Evolutionary conservation across 1,140 invertebrate genomes (phyloP), one percentile per base, ranked within the genome.

Genomic region (Paramacrobiotus metropolitanus): DNA sequence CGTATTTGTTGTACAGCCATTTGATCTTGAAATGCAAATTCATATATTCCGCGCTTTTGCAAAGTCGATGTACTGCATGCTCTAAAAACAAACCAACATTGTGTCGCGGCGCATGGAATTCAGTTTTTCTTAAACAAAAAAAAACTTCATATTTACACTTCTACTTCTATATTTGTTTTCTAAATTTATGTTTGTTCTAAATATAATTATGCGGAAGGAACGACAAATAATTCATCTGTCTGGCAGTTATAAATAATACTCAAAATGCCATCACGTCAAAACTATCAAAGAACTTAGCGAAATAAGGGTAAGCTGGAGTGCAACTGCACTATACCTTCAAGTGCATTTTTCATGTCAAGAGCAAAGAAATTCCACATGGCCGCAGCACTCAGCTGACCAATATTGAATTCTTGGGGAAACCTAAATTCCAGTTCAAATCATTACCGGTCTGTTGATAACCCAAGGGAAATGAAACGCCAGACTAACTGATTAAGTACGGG

Each of bases 1-100:
- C 90, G 75, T 96, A 98, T 71, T 95, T 94, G 66, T 87, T 91
- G 73, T 98, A 91, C 60, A 99, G 77, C 87, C 92, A 95, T 79
- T 99, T 99, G 55, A 96, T 88, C 78, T 90, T 90, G 77, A 99
- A 99, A 74, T 98, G 94, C 4, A 98, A 78, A 74, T 99, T 99
- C 90, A 99, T 98, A 72, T 97, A 99, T 59, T 88, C 89, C 40
- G 92, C 93, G 68, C 90, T 95, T 76, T 93, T 95, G 79, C 93
- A 96, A 1, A 88, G 77, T 61, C 91, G 78, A 70, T 89, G 86
- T 68, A 90, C 85, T 73, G 96, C 92, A 71, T 99, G 94, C 72
- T 98, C 95, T 77, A 66, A 31, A 68, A 70, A 68, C 44, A 61
- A 9, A 62, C 24, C 21, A 61, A 31, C 62, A 18, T n/a, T n/a